Evolutionary conservation across 2,113 vertebrate genomes (phyloP), one percentile per base, ranked within the genome.

Genomic region (Meleagris gallopavo): DNA sequence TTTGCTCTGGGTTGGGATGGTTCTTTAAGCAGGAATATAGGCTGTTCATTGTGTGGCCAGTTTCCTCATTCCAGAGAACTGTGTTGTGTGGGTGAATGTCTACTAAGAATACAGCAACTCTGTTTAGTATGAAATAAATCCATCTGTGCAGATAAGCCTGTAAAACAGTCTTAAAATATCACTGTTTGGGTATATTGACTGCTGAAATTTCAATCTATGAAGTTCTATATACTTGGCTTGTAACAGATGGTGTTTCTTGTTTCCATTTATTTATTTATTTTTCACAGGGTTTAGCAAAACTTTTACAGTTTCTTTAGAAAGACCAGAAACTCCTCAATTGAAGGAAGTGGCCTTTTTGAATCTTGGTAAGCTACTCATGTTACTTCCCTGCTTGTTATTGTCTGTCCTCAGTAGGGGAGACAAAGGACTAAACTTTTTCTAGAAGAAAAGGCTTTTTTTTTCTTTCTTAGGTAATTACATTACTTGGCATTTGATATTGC

Each of bases 231-330:
- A 58, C 4, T 54, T 91, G 69, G 29, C 71, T 83, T 62, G 20
- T 78, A 91, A 83, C 65, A 83, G 88, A 78, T 81, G 13, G 19
- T 82, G 64, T 94, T 92, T 94, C 88, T 84, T 79, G 7, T 40
- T 40, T 29, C 38, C 16, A 40, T 34, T 34, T 58, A 58, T 34
- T 29, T 64, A 38, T 38, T 81, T 86, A 12, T 90, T 91, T 45
- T 88, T 46, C 65, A 11, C 94, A 99, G 99, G 99, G 83, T 98
- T 98, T 96, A 98, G 97, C 93, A 99, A 98, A 98, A 99, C 98
- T 36, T 99, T 98, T 96, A 98, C 97, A 34, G 97, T 98, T 36
- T 95, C 98, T 96, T 94, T 98, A 74, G 96, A 97, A 86, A 89
- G 90, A 86, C 88, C 90, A 34, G 88, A 82, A 88, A 30, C 88